Base-by-base conservation (phyloP, 2,888 invertebrate genomes). In the Physocephala rufipes region DNA sequence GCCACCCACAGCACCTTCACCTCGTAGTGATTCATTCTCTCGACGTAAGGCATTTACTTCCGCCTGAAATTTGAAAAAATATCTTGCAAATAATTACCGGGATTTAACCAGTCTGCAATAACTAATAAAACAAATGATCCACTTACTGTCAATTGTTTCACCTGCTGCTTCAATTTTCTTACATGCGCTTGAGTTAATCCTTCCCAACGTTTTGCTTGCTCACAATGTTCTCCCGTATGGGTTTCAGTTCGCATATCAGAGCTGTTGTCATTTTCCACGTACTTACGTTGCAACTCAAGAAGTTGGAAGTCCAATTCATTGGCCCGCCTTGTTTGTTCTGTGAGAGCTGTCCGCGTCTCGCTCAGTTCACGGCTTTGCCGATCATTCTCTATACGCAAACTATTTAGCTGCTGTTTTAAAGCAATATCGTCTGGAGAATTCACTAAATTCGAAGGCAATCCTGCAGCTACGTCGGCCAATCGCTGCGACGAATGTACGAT, bases 81-180 rank as follows among this genome's bases (percentile, higher is more conserved):
- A 24, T n/a, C 3, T 28, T 19, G 2, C 3, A 53, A 21, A 59
- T 47, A 36, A 9, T 13, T 2, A 19, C 19, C 55, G 51, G 19
- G 1, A 36, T 36, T 36, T 9, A 9, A 36, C 36, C 5, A 36
- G 5, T 7, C 36, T 36, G 9, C 36, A 36, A 4, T 36, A 36
- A 36, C 36, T 9, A 4, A 36, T 9, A 4, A 9, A 36, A 9
- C 36, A 9, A 36, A 36, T 9, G 36, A 36, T 7, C 1, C 30
- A 82, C 86, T 82, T 83, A 91, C 93, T 88, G 89, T 91, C 78
- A 94, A 86, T 79, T 88, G 87, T 82, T 91, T 90, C 55, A 93
- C 89, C 87, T 94, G 91, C 78, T 90, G 90, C 80, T 89, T 91
- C 76, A 94, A 86, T 80, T 90, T 89, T 3, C 87, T 85, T 68